Evolutionary conservation across 2,888 invertebrate species (phyloP).

Genomic region (Listrodromus nycthemerus): DNA sequence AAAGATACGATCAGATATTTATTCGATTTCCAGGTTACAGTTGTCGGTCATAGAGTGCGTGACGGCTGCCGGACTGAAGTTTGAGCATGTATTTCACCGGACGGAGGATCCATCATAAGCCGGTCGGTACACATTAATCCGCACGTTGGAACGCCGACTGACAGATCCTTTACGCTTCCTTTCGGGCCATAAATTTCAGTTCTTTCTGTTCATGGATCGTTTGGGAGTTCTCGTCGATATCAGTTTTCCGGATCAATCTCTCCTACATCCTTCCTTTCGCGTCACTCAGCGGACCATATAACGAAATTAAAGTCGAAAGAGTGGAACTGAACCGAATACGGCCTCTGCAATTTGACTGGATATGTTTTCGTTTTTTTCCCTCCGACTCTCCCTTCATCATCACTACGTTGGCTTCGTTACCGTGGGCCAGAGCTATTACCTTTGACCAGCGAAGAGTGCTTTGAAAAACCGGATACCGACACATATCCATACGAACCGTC

Average conservation of each 20-base stretch:
- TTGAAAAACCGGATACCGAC: slow-evolving; percentile 23
- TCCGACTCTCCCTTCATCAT: slow-evolving; percentile 28
- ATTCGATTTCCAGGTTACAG: slow-evolving; percentile 20
- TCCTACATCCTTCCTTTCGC: background rate
- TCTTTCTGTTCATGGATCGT: background rate
- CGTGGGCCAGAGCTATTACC: slow-evolving; percentile 29
- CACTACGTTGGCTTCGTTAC: slow-evolving; percentile 19
- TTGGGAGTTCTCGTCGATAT: slow-evolving; percentile 32
- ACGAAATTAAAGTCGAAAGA: slow-evolving; percentile 12
- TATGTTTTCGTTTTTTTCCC: slow-evolving; percentile 16
- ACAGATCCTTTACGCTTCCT: slow-evolving; percentile 10
- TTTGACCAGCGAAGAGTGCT: slow-evolving; percentile 51
- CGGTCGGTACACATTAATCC: slow-evolving; percentile 69
- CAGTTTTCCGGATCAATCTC: slow-evolving; percentile 13
- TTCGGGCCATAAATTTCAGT: slow-evolving; percentile 56
- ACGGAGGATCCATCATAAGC: slow-evolving; percentile 72
- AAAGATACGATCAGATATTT: slow-evolving; percentile 32
- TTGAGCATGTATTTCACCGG: slow-evolving; percentile 66
- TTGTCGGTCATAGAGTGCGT: background rate
- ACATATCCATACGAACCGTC: background rate
- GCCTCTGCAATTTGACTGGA: slow-evolving; percentile 14
- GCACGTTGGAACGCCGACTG: slow-evolving; percentile 26
- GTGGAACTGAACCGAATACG: background rate
- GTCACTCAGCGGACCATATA: slow-evolving; percentile 12
- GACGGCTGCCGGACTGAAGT: slow-evolving; percentile 47